A percentile compares a stretch with the other conserved stretches of the same genome.
Conservation (phyloP, 2,797 vertebrate genomes). For the Enteromius radiatus region DNA sequence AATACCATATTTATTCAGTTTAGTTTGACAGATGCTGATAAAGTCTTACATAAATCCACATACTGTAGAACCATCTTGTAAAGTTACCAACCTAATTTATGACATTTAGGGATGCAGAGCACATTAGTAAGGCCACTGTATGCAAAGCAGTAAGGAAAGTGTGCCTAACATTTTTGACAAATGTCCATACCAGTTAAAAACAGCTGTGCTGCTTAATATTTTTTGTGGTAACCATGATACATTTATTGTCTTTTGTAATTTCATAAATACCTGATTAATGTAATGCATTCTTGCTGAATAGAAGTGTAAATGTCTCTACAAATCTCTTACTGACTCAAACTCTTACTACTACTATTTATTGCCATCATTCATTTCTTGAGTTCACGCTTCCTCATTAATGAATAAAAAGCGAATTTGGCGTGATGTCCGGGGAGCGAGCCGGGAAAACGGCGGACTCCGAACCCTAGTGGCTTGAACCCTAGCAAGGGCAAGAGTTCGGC, state of each 20-base stretch:
- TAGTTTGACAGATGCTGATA: conserved; percentile 6
- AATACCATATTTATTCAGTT: conserved; percentile 34
- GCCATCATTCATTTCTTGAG: too few species aligned
- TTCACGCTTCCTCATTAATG: too few species aligned
- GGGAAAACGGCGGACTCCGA: too few species aligned
- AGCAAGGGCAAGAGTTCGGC: too few species aligned
- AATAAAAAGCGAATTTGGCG: too few species aligned
- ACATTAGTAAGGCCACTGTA: too few species aligned
- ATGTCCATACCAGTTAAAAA: background rate
- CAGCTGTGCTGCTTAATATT: background rate
- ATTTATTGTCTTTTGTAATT: background rate
- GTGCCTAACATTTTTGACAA: background rate
- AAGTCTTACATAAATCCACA: conserved; percentile 6
- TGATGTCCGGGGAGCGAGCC: too few species aligned
- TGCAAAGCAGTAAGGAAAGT: too few species aligned
- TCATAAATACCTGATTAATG: background rate
- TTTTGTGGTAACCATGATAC: background rate
- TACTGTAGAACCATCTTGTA: background rate
- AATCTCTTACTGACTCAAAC: background rate
- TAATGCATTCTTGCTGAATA: background rate
- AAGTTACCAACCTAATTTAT: background rate
- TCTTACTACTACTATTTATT: background rate
- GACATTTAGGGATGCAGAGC: background rate
- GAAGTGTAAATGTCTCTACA: background rate
- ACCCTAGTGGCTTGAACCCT: too few species aligned